These are phyloP conservation scores for Nematolebias whitei DNA, from an alignment of 2,113 vertebrate genomes.

Conservation along the genomic window DNA sequence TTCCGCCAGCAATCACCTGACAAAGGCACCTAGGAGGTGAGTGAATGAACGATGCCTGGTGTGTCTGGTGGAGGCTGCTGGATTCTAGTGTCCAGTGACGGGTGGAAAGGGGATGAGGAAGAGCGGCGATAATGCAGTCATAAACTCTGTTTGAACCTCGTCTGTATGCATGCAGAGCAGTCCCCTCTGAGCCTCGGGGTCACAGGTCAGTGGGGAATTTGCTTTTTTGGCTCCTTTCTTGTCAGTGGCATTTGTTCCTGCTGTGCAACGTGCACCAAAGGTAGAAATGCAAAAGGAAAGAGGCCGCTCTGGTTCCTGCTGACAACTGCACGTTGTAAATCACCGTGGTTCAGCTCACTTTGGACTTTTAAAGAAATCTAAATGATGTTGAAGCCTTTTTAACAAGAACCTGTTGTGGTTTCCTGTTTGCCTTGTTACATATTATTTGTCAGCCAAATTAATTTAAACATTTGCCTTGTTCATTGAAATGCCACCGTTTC, in stretches of 20 bases:
- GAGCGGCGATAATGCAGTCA: conserved; percentile 69
- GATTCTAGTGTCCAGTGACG: conserved; percentile 72
- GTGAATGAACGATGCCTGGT: conserved; percentile 82
- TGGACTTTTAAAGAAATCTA: conserved; percentile 37
- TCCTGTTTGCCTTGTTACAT: conserved; percentile 21
- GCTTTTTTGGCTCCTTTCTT: conserved; percentile 40
- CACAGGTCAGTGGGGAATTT: conserved; percentile 59
- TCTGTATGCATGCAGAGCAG: conserved; percentile 62
- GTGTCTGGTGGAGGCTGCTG: conserved; percentile 56
- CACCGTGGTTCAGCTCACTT: conserved; percentile 59
- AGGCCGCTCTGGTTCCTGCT: conserved; percentile 62
- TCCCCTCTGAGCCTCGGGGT: conserved; percentile 39
- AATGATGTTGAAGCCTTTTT: conserved; percentile 20
- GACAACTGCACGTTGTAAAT: conserved; percentile 62
- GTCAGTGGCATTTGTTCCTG: conserved; percentile 48
- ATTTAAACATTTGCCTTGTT: conserved; percentile 67
- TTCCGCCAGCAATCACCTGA: conserved; percentile 85
- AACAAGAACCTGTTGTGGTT: conserved; percentile 23
- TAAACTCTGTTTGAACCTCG: conserved; percentile 80
- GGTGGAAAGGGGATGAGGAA: conserved; percentile 68
- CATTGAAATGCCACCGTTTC: conserved; percentile 53
- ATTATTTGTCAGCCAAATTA: conserved; percentile 65
- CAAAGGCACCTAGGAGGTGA: conserved; percentile 82
- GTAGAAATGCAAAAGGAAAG: conserved; percentile 46
- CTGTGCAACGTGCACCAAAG: conserved; percentile 31